Conservation (phyloP, 2,797 vertebrate genomes). For the Acestrorhynchus altus region DNA sequence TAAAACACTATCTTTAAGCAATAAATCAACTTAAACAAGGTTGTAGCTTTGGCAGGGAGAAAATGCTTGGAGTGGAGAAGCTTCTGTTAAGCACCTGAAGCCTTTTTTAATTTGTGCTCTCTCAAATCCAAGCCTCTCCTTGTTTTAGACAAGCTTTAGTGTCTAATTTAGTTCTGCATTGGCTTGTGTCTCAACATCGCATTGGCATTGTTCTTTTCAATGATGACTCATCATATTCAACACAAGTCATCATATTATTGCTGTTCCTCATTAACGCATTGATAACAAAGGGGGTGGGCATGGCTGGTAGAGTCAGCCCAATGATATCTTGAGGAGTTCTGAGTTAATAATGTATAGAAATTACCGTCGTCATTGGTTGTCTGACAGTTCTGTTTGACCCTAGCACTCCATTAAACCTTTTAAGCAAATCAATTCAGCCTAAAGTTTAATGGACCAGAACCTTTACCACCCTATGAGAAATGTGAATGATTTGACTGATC, state of each 20-base stretch:
- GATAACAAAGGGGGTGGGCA: neutral
- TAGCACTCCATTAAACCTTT: neutral
- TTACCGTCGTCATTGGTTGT: neutral
- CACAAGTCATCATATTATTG: neutral
- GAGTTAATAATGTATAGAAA: neutral
- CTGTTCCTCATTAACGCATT: conserved; percentile 25
- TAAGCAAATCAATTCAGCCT: too few species aligned
- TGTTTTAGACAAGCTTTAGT: conserved; percentile 4
- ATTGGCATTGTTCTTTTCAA: neutral
- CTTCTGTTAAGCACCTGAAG: neutral
- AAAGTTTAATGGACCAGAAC: too few species aligned
- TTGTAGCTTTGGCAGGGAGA: neutral
- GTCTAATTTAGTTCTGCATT: neutral
- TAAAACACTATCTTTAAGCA: neutral
- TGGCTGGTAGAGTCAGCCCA: neutral
- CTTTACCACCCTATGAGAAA: too few species aligned
- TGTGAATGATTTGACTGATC: too few species aligned
- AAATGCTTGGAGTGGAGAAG: neutral
- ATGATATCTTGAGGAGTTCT: neutral
- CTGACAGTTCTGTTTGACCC: neutral
- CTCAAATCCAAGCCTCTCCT: neutral
- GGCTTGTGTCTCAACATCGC: conserved; percentile 1
- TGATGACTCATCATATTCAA: neutral
- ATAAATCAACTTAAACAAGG: neutral
- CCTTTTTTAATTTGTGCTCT: neutral